Percentiles rank a stretch among this genome's conserved stretches.
Conservation (phyloP, 2,888 invertebrate species). For the Caenorhabditis angaria region DNA sequence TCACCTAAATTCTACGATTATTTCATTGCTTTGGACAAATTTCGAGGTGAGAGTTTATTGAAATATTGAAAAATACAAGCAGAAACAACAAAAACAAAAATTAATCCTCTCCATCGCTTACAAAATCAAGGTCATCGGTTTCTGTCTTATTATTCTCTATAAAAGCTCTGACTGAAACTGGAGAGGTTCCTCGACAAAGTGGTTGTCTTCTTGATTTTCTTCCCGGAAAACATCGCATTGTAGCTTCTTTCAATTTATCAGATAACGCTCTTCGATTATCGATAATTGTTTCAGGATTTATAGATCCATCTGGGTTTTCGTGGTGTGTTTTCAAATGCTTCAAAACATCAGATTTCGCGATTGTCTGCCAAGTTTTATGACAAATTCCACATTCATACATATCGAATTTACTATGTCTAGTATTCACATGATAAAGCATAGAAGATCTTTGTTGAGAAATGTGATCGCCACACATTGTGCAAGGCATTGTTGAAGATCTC, state of each 20-base stretch:
- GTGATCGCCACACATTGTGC: conserved; percentile 39
- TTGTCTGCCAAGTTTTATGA: conserved; percentile 54
- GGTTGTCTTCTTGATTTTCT: neutral
- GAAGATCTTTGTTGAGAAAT: conserved; percentile 50
- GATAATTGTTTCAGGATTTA: conserved; percentile 32
- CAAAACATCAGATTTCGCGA: conserved; percentile 55
- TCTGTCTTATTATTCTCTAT: neutral
- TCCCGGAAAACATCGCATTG: conserved; percentile 39
- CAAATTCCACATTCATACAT: conserved; percentile 50
- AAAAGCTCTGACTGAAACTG: neutral
- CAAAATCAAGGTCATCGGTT: neutral
- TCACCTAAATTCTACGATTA: no score
- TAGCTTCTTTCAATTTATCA: conserved; percentile 29
- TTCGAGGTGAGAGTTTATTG: no score
- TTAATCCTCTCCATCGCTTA: neutral
- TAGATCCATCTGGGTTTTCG: conserved; percentile 11
- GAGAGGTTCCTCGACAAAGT: neutral
- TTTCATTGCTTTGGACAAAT: no score
- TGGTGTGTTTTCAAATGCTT: conserved; percentile 53
- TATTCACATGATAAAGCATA: conserved; percentile 54
- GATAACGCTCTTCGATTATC: conserved; percentile 45
- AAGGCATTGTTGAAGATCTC: neutral
- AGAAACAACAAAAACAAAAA: neutral
- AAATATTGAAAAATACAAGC: no score
- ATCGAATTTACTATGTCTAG: conserved; percentile 47